A percentile compares a stretch with the other conserved stretches of the same genome.
phyloP scores from a whole-genome alignment of 2,797 vertebrate species.

The Heteromormyrus szaboi region DNA sequence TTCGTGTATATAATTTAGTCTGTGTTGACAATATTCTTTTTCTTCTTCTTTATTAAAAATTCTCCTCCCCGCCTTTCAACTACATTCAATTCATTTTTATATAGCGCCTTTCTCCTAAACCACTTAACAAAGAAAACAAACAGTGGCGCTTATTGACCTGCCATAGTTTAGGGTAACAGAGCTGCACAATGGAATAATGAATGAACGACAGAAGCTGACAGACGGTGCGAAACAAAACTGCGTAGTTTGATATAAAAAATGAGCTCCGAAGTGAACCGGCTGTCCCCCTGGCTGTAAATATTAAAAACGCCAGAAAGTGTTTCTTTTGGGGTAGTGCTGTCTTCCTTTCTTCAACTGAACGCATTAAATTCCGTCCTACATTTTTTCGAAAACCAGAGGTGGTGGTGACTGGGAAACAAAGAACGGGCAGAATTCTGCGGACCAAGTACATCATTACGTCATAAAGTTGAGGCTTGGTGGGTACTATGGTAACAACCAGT shows the following conservation, averaged over 20 bases:
- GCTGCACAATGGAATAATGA: background rate
- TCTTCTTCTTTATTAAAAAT: conserved; percentile 57
- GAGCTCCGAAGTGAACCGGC: background rate
- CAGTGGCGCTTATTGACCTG: background rate
- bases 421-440: background rate
- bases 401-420: background rate
- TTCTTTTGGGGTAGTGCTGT: background rate
- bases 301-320: background rate
- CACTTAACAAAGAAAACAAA: background rate
- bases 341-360: background rate
- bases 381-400: background rate
- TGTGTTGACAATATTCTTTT: conserved; percentile 50
- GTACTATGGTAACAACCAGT: background rate
- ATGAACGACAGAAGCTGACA: background rate
- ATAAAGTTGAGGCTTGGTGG: background rate
- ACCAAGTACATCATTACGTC: background rate
- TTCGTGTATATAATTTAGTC: conserved; percentile 57
- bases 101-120: background rate
- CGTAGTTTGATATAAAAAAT: background rate
- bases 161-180: background rate
- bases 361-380: background rate
- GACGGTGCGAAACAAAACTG: background rate
- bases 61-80: conserved; percentile 31
- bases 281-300: background rate
- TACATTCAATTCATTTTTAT: background rate